Percentiles rank a stretch among this genome's conserved stretches.
These are phyloP conservation scores for Coreius guichenoti DNA, from an alignment of 2,797 vertebrate species.

Conservation along the genomic window DNA sequence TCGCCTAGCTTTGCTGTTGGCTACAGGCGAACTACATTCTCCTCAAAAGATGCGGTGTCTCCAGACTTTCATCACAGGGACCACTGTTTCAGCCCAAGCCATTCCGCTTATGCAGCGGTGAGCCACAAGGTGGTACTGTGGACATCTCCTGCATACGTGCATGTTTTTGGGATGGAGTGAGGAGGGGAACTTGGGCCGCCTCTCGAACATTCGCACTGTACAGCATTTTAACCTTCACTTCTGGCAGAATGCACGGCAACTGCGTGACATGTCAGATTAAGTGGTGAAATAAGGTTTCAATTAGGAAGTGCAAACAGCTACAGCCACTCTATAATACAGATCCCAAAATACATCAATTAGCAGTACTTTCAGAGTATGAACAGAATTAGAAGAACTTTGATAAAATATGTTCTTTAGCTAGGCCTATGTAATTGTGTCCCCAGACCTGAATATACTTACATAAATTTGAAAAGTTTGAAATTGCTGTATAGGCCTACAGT, in stretches of 20 bases:
- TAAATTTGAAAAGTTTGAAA: not conserved
- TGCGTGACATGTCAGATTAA: not conserved
- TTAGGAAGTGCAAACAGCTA: not conserved
- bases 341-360: not conserved
- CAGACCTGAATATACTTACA: not conserved
- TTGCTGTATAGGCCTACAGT: not conserved
- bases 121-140: conserved; percentile 89
- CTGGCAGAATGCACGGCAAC: not conserved
- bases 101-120: conserved; percentile 63
- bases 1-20: not conserved
- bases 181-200: not conserved
- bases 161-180: conserved; percentile 37
- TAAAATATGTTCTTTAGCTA: not conserved
- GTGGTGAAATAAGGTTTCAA: not conserved
- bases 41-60: conserved; percentile 34
- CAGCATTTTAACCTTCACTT: conserved; percentile 39
- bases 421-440: not conserved
- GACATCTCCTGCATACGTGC: conserved; percentile 70
- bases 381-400: not conserved
- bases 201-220: conserved; percentile 40
- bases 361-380: not conserved
- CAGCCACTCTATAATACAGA: not conserved
- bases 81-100: conserved; percentile 45
- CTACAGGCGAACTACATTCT: not conserved
- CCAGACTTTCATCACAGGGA: conserved; percentile 44